These are phyloP conservation scores for Melinaea marsaeus DNA, from an alignment of 2,888 invertebrate genomes.

Conservation along the genomic window DNA sequence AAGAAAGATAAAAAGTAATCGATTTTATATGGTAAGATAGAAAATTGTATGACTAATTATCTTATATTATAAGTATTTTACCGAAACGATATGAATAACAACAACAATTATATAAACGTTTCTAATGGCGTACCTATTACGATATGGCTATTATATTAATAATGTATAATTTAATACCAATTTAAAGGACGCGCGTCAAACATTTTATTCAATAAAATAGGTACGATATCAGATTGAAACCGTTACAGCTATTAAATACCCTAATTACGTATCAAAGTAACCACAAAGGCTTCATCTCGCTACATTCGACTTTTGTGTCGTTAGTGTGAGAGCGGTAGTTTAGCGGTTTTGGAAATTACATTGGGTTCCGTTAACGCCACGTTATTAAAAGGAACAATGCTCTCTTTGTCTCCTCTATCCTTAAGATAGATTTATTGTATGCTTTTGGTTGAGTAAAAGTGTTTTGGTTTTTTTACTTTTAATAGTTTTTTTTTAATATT, in stretches of 20 bases:
- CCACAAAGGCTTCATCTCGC: slow-evolving; percentile 69
- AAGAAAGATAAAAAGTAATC: too few relatives aligned
- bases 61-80: too few relatives aligned
- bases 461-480: background rate
- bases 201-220: slow-evolving; percentile 46
- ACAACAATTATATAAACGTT: slow-evolving; percentile 1
- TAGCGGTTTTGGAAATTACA: slow-evolving; percentile 63
- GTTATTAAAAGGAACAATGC: slow-evolving; percentile 12
- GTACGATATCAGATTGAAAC: slow-evolving; percentile 61
- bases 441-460: background rate
- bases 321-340: slow-evolving; percentile 52
- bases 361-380: slow-evolving; percentile 45
- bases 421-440: background rate
- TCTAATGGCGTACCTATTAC: slow-evolving; percentile 5
- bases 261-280: slow-evolving; percentile 73
- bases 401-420: background rate
- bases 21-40: too few relatives aligned
- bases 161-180: slow-evolving; percentile 40
- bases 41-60: too few relatives aligned
- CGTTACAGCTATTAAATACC: slow-evolving; percentile 69
- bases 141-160: slow-evolving; percentile 35
- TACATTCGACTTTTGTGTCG: slow-evolving; percentile 62
- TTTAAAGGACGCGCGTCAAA: slow-evolving; percentile 45
- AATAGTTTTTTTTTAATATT: background rate
- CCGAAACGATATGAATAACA: background rate